Conservation (phyloP, 2,113 vertebrate species). For the Podarcis raffonei region DNA sequence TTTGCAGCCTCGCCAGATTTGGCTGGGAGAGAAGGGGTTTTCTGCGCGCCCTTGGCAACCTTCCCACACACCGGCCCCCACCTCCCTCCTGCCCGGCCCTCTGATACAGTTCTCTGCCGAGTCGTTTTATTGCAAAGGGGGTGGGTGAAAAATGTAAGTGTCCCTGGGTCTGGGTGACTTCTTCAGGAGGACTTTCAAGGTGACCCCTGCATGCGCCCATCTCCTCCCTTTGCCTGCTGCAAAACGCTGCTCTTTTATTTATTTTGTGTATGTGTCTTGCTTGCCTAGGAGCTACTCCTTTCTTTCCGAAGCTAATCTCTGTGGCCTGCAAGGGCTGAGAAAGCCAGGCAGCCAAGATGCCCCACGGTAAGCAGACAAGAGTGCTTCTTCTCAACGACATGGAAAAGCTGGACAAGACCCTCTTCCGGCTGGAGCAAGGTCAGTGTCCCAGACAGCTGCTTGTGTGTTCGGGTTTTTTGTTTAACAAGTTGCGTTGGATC, state of each 20-base stretch:
- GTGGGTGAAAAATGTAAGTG: constrained; percentile 52
- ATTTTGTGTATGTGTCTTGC: constrained; percentile 50
- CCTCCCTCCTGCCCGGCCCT: no score
- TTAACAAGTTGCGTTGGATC: background rate
- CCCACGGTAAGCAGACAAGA: constrained; percentile 76
- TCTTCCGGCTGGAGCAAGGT: constrained; percentile 92
- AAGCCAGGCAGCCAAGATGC: constrained; percentile 71
- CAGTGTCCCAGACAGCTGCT: constrained; percentile 10
- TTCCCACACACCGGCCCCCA: background rate
- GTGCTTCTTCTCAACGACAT: constrained; percentile 84
- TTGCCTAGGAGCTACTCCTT: constrained; percentile 54
- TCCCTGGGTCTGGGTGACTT: background rate
- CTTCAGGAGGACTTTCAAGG: background rate
- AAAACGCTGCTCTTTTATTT: background rate
- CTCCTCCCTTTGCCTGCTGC: background rate
- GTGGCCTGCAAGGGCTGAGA: constrained; percentile 60
- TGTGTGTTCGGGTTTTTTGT: background rate
- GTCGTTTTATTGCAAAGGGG: background rate
- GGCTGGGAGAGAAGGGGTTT: background rate
- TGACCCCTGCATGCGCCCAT: background rate
- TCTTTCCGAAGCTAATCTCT: constrained; percentile 37
- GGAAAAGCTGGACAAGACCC: constrained; percentile 86
- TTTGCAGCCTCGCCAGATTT: background rate
- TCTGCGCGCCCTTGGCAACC: background rate
- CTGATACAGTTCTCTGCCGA: background rate